These are phyloP conservation scores for Drosophila multiciliata DNA, from an alignment of 2,888 invertebrate genomes.

Conservation along the genomic window DNA sequence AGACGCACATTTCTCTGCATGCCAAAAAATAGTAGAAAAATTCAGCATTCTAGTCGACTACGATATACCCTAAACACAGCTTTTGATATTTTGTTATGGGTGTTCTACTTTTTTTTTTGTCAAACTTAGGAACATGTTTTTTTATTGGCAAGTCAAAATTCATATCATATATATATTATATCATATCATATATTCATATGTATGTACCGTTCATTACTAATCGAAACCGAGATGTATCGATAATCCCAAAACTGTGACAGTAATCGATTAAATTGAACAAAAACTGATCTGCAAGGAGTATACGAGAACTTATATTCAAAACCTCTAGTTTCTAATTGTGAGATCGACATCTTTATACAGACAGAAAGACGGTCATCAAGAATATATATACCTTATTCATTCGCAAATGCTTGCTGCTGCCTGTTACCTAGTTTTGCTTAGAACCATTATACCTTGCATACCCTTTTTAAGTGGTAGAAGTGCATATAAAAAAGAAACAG, in stretches of 20 bases:
- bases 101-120: not conserved
- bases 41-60: not conserved
- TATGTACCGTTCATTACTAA: not conserved
- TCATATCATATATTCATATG: not conserved
- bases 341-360: not conserved
- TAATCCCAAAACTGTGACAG: not conserved
- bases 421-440: not conserved
- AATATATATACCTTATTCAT: not conserved
- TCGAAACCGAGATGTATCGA: not conserved
- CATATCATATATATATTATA: not conserved
- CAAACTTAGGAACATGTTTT: not conserved
- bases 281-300: not conserved
- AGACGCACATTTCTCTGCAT: constrained; percentile 1
- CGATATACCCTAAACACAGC: not conserved
- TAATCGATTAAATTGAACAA: not conserved
- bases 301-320: not conserved
- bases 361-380: not conserved
- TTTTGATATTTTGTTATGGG: not conserved
- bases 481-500: not conserved
- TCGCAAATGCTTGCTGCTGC: too few relatives aligned
- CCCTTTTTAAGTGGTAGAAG: not conserved
- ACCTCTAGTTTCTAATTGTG: not conserved
- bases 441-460: not conserved
- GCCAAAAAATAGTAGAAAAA: not conserved
- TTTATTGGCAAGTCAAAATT: not conserved